phyloP scores from a whole-genome alignment of 2,113 vertebrate species.

The Suricata suricatta region DNA sequence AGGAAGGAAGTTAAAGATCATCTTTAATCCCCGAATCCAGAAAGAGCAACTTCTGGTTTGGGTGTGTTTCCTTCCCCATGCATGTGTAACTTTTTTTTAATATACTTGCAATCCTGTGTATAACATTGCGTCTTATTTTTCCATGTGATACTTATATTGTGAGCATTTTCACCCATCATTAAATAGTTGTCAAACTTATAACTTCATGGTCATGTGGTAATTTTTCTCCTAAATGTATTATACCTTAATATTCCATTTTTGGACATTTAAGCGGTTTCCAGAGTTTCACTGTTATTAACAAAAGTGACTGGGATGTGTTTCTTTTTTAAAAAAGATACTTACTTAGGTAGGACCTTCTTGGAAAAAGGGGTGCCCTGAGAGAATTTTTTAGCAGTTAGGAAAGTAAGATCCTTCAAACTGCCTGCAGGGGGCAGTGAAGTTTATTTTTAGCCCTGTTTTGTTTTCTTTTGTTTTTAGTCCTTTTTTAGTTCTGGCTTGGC shows the following conservation, averaged over 20 bases:
- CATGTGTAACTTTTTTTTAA: background rate
- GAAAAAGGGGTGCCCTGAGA: background rate
- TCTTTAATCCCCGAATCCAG: background rate
- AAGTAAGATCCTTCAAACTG: background rate
- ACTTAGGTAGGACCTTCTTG: background rate
- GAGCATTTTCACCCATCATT: conserved; percentile 28
- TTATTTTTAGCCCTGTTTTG: background rate
- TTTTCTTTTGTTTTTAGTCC: too few species aligned
- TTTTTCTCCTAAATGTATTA: conserved; percentile 5
- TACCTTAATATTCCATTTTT: background rate
- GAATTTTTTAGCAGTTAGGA: background rate
- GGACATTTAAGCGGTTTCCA: conserved; percentile 14
- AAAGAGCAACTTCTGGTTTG: background rate
- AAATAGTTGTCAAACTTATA: conserved; percentile 1
- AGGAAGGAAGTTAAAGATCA: background rate
- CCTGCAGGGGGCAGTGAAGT: background rate
- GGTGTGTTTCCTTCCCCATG: background rate
- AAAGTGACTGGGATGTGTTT: background rate
- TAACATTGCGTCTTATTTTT: background rate
- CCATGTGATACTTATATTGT: conserved; percentile 25
- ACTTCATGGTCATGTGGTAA: background rate
- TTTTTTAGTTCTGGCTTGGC: background rate
- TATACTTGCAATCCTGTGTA: background rate
- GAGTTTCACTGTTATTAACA: conserved; percentile 15
- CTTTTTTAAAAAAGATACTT: background rate